phyloP scores from a whole-genome alignment of 2,888 invertebrate species.

The Sarcophaga carnaria region DNA sequence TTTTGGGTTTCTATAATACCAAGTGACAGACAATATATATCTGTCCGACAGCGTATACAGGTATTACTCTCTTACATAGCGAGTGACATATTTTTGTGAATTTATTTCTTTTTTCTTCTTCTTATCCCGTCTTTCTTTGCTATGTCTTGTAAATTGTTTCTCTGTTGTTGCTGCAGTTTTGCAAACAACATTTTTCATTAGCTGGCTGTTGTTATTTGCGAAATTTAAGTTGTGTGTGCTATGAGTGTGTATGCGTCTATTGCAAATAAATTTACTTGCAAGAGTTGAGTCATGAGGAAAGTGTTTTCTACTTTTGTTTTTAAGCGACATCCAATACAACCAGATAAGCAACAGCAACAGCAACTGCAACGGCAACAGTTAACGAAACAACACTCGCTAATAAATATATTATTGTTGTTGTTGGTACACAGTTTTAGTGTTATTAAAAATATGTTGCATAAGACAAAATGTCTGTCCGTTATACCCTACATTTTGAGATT shows the following conservation, averaged over 20 bases:
- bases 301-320: constrained; percentile 55
- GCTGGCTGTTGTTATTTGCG: background rate
- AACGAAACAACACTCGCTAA: background rate
- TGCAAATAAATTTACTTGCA: constrained; percentile 36
- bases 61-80: constrained; percentile 31
- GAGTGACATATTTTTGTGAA: background rate
- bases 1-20: too few species aligned
- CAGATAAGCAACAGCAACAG: background rate
- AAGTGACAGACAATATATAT: too few species aligned
- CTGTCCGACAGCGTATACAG: too few species aligned
- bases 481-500: background rate
- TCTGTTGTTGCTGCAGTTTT: too few species aligned
- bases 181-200: too few species aligned
- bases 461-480: background rate
- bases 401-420: constrained; percentile 46
- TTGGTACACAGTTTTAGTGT: constrained; percentile 47
- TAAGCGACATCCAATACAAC: constrained; percentile 9
- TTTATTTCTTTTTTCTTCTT: background rate
- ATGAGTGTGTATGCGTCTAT: background rate
- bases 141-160: too few species aligned
- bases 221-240: background rate
- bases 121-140: too few species aligned
- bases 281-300: constrained; percentile 64
- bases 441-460: constrained; percentile 55
- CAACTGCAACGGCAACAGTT: constrained; percentile 1